These are phyloP conservation scores for Zaprionus obscuricornis DNA, from an alignment of 2,888 invertebrate species.

Conservation along the genomic window DNA sequence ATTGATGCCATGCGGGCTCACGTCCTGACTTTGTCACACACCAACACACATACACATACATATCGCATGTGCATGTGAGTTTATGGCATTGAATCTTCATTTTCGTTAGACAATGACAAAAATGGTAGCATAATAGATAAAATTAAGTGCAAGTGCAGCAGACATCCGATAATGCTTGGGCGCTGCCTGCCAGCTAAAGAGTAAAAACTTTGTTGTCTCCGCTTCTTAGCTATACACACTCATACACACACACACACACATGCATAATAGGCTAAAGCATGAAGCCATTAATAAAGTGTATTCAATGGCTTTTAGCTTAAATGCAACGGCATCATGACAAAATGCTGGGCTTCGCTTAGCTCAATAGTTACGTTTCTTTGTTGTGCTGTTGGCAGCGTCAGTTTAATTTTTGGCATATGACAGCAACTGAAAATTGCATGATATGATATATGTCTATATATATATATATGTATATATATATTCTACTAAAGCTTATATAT, in stretches of 20 bases:
- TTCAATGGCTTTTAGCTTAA: conserved; percentile 54
- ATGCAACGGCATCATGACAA: conserved; percentile 37
- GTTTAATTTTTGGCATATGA: too few species aligned
- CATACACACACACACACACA: too few species aligned
- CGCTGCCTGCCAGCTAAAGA: not conserved
- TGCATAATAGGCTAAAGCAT: conserved; percentile 38
- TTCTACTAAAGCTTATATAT: too few species aligned
- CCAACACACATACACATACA: conserved; percentile 21
- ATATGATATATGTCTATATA: too few species aligned
- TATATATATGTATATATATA: too few species aligned
- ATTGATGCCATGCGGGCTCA: conserved; percentile 28
- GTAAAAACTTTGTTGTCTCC: conserved; percentile 20
- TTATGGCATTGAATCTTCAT: conserved; percentile 72
- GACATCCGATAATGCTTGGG: conserved; percentile 49
- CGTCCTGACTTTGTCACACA: not conserved
- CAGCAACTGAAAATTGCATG: too few species aligned
- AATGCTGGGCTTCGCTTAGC: conserved; percentile 26
- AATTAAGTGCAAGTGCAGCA: conserved; percentile 76
- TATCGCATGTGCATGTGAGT: conserved; percentile 4
- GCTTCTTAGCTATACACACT: not conserved
- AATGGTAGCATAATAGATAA: conserved; percentile 73
- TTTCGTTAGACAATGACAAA: conserved; percentile 74
- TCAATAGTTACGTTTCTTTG: conserved; percentile 24
- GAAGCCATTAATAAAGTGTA: conserved; percentile 69
- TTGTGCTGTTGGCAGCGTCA: conserved; percentile 11